Conservation (phyloP, 2,888 invertebrate species). For the Watsonalla cultraria region DNA sequence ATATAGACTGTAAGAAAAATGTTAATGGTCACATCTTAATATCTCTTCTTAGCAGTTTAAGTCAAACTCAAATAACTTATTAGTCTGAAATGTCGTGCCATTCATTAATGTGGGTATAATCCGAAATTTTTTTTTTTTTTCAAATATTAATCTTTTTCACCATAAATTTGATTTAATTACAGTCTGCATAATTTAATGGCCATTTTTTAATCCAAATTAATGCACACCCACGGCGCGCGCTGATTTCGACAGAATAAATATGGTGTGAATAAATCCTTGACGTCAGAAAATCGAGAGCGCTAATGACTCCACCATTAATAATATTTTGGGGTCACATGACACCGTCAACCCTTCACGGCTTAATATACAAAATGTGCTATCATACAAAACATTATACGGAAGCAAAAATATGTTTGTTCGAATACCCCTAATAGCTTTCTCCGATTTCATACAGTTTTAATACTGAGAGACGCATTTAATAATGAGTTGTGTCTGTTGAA, state of each 20-base stretch:
- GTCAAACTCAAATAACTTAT: no score
- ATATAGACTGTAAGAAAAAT: no score
- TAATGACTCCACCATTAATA: constrained; percentile 4
- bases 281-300: constrained; percentile 1
- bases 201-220: not conserved
- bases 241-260: not conserved
- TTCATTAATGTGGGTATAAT: no score
- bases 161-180: no score
- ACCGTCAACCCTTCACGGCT: constrained; percentile 5
- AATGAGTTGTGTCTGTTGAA: not conserved
- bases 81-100: no score
- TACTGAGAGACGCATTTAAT: not conserved
- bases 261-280: not conserved
- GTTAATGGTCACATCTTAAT: no score
- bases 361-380: constrained; percentile 5
- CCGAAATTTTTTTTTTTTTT: no score
- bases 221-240: not conserved
- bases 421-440: not conserved
- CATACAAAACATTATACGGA: constrained; percentile 5
- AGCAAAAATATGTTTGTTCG: not conserved
- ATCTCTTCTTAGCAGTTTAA: no score
- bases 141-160: no score
- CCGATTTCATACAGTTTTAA: not conserved
- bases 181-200: no score
- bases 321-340: constrained; percentile 4